phyloP scores from a whole-genome alignment of 2,888 invertebrate species.

The Thysanoteuthis rhombus region DNA sequence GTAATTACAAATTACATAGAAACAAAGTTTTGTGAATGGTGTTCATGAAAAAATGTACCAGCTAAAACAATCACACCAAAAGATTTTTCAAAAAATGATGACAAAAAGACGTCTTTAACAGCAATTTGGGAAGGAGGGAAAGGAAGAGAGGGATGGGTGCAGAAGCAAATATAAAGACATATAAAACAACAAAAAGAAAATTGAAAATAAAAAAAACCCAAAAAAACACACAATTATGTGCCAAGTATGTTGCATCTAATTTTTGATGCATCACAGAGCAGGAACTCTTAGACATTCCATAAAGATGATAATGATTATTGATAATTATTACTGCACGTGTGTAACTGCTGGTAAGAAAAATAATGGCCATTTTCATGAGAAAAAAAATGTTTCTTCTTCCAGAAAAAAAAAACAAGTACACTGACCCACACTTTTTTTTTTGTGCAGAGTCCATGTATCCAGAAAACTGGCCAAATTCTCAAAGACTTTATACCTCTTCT shows the following conservation, averaged over 20 bases:
- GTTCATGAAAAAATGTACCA: neutral
- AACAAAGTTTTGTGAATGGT: neutral
- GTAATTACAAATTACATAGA: neutral
- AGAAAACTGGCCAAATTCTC: neutral
- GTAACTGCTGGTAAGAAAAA: slow-evolving; percentile 12
- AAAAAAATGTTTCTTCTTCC: neutral
- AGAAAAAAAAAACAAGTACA: neutral
- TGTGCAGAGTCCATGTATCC: neutral
- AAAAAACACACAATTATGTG: neutral
- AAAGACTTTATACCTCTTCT: neutral
- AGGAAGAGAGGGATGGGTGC: neutral
- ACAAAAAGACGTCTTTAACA: neutral
- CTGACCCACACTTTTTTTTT: neutral
- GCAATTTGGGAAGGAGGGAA: neutral
- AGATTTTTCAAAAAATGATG: neutral
- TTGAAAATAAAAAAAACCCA: neutral
- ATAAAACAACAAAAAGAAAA: neutral
- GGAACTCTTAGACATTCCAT: neutral
- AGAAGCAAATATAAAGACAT: neutral
- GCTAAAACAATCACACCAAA: slow-evolving; percentile 12
- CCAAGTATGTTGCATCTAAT: neutral
- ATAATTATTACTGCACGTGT: neutral
- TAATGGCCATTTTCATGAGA: neutral
- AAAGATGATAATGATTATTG: neutral
- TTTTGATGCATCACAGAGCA: neutral